Evolutionary conservation across 2,888 invertebrate species (phyloP).

Genomic region (Eupithecia insigniata): DNA sequence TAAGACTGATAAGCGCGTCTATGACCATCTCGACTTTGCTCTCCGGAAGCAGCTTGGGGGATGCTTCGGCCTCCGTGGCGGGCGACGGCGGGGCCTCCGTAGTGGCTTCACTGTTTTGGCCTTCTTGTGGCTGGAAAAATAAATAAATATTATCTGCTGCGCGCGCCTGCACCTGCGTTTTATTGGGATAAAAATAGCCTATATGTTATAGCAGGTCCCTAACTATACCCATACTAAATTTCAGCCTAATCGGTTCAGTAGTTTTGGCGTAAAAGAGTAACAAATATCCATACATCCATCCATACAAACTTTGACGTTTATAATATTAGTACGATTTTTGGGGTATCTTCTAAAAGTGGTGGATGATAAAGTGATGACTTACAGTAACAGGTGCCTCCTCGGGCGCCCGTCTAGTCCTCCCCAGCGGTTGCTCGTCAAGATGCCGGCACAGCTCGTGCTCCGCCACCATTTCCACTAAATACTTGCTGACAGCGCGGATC

Average conservation of each 20-base stretch:
- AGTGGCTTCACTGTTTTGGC: slow-evolving; percentile 10
- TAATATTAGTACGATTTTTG: no score
- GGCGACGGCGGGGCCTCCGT: slow-evolving; percentile 26
- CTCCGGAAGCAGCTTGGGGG: slow-evolving; percentile 61
- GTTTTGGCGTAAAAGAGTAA: no score
- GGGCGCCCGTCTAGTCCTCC: slow-evolving; percentile 33
- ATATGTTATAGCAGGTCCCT: no score
- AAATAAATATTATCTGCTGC: no score
- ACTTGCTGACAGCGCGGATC: slow-evolving; percentile 92
- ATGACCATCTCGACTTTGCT: slow-evolving; percentile 88
- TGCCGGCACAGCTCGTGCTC: slow-evolving; percentile 95
- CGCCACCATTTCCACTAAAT: slow-evolving; percentile 94
- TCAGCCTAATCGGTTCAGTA: no score
- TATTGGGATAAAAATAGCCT: no score
- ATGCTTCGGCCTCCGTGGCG: slow-evolving; percentile 40
- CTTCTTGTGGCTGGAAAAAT: slow-evolving; percentile 25
- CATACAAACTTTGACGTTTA: no score
- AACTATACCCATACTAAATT: no score
- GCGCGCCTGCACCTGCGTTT: no score
- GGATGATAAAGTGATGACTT: neutral
- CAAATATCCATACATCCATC: no score
- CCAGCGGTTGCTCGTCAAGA: slow-evolving; percentile 84
- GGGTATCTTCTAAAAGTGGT: no score
- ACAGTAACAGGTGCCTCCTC: slow-evolving; percentile 25
- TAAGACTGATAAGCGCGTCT: slow-evolving; percentile 89